These are phyloP conservation scores for Potamarius usumacintae DNA, from an alignment of 2,113 vertebrate genomes.

Conservation along the genomic window DNA sequence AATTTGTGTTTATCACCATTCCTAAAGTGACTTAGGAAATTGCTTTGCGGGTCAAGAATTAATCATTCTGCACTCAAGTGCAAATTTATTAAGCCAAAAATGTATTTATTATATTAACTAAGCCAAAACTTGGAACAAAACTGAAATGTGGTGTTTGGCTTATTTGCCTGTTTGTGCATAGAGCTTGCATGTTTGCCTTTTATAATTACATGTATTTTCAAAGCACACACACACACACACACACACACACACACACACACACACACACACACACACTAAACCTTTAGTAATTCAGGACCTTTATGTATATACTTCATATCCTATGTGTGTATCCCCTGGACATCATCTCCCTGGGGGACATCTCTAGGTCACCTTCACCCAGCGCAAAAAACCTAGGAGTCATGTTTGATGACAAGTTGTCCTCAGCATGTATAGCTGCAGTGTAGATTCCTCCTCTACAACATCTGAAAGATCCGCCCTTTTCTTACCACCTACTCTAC, in stretches of 20 bases:
- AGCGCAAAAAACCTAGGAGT: too few species aligned
- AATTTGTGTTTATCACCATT: neutral
- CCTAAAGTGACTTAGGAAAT: neutral
- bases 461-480: too few species aligned
- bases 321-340: neutral
- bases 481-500: too few species aligned
- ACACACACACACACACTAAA: too few species aligned
- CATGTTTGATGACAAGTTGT: too few species aligned
- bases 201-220: neutral
- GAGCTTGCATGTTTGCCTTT: neutral
- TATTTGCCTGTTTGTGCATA: neutral
- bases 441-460: too few species aligned
- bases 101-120: neutral
- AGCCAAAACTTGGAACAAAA: neutral
- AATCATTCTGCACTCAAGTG: neutral
- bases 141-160: neutral
- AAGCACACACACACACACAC: neutral
- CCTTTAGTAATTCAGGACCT: neutral
- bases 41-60: neutral
- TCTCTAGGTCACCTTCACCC: too few species aligned
- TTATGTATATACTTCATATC: neutral
- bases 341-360: too few species aligned
- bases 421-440: too few species aligned
- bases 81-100: neutral
- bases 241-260: neutral